These are phyloP conservation scores for Poeciliopsis retropinna DNA, from an alignment of 2,113 vertebrate genomes.

Conservation along the genomic window DNA sequence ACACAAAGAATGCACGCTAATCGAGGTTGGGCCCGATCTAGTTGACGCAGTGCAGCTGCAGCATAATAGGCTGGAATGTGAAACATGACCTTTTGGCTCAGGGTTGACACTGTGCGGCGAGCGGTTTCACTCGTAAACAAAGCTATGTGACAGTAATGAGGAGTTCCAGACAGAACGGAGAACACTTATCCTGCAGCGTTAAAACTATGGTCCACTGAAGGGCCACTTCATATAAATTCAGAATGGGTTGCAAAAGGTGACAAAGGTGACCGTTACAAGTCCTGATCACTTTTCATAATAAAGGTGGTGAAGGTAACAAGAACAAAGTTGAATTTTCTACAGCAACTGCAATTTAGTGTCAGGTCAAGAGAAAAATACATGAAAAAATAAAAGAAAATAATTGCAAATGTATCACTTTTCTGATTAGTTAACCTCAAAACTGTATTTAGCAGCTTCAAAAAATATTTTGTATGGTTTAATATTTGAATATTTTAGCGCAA, in stretches of 20 bases:
- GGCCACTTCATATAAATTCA: slow-evolving; percentile 22
- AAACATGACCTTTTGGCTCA: slow-evolving; percentile 59
- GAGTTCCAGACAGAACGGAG: slow-evolving; percentile 17
- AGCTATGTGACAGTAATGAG: slow-evolving; percentile 55
- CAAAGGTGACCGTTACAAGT: slow-evolving; percentile 16
- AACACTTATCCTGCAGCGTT: slow-evolving; percentile 26
- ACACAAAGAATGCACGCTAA: slow-evolving; percentile 6
- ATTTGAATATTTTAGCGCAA: too few species aligned
- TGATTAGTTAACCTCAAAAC: too few species aligned
- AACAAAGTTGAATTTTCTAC: background rate
- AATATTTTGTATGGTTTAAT: too few species aligned
- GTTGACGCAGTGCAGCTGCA: slow-evolving; percentile 53
- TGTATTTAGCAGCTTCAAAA: too few species aligned
- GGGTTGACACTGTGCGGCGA: slow-evolving; percentile 57
- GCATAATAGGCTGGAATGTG: slow-evolving; percentile 65
- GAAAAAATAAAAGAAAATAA: too few species aligned
- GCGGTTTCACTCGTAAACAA: slow-evolving; percentile 57
- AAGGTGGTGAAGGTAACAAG: slow-evolving; percentile 3
- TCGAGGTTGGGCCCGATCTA: slow-evolving; percentile 18
- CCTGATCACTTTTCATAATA: slow-evolving; percentile 10
- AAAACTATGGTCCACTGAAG: slow-evolving; percentile 21
- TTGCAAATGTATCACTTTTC: too few species aligned
- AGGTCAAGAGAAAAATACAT: background rate
- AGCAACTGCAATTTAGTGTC: background rate
- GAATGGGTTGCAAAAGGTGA: slow-evolving; percentile 7